These are phyloP conservation scores for Rhynchonycteris naso DNA, from an alignment of 2,797 vertebrate species.

Conservation along the genomic window DNA sequence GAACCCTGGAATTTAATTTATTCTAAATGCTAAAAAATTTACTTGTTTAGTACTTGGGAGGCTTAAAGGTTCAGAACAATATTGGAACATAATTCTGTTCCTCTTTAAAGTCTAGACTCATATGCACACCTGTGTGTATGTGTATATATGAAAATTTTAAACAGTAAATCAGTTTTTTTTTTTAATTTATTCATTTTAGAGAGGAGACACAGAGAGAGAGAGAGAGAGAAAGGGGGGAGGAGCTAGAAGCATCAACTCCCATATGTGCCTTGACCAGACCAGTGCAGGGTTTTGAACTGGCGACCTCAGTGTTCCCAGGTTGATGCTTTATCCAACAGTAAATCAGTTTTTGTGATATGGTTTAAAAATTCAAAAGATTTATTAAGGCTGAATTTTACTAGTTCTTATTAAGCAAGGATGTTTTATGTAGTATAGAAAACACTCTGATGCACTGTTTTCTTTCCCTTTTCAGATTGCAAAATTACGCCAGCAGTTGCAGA, in stretches of 20 bases:
- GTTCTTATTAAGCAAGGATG: slow-evolving; percentile 51
- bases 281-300: too few relatives aligned
- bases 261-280: too few relatives aligned
- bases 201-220: too few relatives aligned
- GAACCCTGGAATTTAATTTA: slow-evolving; percentile 41
- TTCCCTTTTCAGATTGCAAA: slow-evolving; percentile 93
- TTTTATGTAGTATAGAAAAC: slow-evolving; percentile 50
- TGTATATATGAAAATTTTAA: neutral
- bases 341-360: slow-evolving; percentile 33
- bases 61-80: slow-evolving; percentile 9
- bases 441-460: slow-evolving; percentile 32
- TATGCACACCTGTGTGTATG: neutral
- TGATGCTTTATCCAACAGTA: too few relatives aligned
- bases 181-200: too few relatives aligned
- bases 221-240: too few relatives aligned
- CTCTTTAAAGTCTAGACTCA: neutral
- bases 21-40: slow-evolving; percentile 37
- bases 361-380: slow-evolving; percentile 41
- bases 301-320: too few relatives aligned
- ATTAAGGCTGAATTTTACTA: slow-evolving; percentile 1
- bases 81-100: slow-evolving; percentile 26
- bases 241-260: too few relatives aligned
- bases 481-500: slow-evolving; percentile 97
- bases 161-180: slow-evolving; percentile 40
- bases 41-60: slow-evolving; percentile 37